Conservation (phyloP, 2,113 vertebrate genomes). For the Actinemys pallida region DNA sequence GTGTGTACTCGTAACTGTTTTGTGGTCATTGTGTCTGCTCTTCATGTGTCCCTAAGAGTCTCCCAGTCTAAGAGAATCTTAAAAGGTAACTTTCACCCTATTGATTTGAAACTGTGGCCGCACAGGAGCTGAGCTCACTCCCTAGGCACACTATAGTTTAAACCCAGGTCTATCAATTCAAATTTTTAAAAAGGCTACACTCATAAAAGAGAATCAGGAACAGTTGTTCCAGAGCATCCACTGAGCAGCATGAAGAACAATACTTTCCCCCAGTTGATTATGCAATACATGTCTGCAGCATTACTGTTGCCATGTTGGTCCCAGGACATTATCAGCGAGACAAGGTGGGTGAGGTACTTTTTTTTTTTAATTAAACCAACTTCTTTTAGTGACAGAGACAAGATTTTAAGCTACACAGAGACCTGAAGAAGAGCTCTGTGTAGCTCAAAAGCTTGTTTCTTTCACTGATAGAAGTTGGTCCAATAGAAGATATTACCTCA, state of each 20-base stretch:
- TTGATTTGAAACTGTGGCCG: neutral
- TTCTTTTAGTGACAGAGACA: neutral
- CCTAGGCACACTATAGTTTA: neutral
- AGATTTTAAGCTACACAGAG: neutral
- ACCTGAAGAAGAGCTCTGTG: neutral
- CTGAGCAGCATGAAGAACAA: conserved; percentile 9
- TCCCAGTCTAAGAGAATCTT: neutral
- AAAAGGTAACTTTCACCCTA: neutral
- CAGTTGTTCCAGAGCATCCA: conserved; percentile 33
- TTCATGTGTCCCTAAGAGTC: neutral
- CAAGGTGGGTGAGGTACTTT: neutral
- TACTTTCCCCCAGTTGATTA: neutral
- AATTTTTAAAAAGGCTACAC: neutral
- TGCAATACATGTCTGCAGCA: neutral
- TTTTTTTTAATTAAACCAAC: neutral
- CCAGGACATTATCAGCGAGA: neutral
- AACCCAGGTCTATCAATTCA: neutral
- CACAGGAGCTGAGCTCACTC: neutral
- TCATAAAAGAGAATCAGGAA: conserved; percentile 22
- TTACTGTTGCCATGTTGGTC: neutral
- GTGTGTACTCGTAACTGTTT: neutral
- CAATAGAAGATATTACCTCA: neutral
- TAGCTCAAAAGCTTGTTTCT: neutral
- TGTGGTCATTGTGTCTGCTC: neutral
- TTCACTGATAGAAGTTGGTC: neutral